Evolutionary conservation across 2,797 vertebrate genomes (phyloP).

Genomic region (Enteromius afrohamiltoni): DNA sequence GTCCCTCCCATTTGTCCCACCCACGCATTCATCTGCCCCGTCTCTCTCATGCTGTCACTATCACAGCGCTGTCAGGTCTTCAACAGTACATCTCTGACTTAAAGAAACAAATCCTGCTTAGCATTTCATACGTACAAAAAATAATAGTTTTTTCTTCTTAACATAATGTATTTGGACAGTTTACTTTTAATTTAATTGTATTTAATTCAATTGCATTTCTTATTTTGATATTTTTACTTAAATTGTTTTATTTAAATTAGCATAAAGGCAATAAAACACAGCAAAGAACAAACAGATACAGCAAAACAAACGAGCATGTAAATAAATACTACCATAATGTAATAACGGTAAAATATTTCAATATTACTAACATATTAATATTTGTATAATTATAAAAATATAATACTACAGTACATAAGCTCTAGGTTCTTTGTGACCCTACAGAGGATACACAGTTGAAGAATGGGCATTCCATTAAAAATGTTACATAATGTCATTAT

Average conservation of each 20-base stretch:
- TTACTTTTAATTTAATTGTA: background rate
- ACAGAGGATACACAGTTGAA: no score
- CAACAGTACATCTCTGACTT: background rate
- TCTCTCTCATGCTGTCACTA: background rate
- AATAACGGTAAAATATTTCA: background rate
- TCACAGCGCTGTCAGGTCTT: background rate
- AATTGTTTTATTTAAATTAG: background rate
- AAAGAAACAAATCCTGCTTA: background rate
- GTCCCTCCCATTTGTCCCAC: slow-evolving; percentile 31
- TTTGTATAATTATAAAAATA: background rate
- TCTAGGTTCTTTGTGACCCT: background rate
- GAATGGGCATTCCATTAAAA: no score
- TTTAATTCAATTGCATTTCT: no score
- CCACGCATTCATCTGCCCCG: background rate
- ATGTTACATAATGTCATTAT: background rate
- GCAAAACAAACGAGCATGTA: no score
- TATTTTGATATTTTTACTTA: background rate
- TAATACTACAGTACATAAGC: background rate
- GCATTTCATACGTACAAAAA: background rate
- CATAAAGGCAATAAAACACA: background rate
- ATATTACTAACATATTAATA: background rate
- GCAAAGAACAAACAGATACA: background rate
- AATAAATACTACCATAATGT: background rate
- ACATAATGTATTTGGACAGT: background rate
- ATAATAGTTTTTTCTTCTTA: background rate